phyloP scores from a whole-genome alignment of 2,113 vertebrate genomes.

The Sclerurus mexicanus region DNA sequence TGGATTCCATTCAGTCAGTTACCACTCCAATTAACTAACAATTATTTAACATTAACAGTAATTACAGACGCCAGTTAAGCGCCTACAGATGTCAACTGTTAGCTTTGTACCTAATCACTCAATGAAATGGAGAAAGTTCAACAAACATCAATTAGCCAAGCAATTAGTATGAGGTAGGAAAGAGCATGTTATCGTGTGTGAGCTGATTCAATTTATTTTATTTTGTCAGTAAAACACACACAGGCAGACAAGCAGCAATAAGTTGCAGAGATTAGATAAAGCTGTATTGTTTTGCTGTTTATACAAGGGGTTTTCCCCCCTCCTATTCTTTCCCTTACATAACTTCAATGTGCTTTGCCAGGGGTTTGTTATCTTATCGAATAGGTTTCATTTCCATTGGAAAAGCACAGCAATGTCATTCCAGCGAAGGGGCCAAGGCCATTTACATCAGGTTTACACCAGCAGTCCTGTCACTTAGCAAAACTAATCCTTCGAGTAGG shows the following conservation, averaged over 20 bases:
- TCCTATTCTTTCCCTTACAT: slow-evolving; percentile 26
- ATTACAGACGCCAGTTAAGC: slow-evolving; percentile 89
- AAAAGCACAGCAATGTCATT: slow-evolving; percentile 21
- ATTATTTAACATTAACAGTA: slow-evolving; percentile 96
- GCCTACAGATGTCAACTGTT: slow-evolving; percentile 91
- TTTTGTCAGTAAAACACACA: slow-evolving; percentile 83
- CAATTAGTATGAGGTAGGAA: slow-evolving; percentile 88
- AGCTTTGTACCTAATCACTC: slow-evolving; percentile 90
- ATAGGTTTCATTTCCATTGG: slow-evolving; percentile 44
- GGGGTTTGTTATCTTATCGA: slow-evolving; percentile 70
- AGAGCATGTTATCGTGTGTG: slow-evolving; percentile 83
- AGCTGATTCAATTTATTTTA: slow-evolving; percentile 87
- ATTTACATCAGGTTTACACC: not conserved
- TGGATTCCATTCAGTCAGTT: slow-evolving; percentile 85
- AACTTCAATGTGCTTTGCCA: slow-evolving; percentile 58
- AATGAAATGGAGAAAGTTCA: slow-evolving; percentile 90
- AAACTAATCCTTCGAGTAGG: not conserved
- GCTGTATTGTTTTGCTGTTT: slow-evolving; percentile 73
- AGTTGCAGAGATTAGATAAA: slow-evolving; percentile 78
- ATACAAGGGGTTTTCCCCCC: slow-evolving; percentile 32
- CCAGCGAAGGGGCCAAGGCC: not conserved
- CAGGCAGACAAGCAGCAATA: slow-evolving; percentile 69
- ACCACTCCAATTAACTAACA: slow-evolving; percentile 94
- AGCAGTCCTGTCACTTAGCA: not conserved
- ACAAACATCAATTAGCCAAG: slow-evolving; percentile 88